Base-by-base conservation (phyloP, 2,113 vertebrate species). In the Ammodytes dubius region DNA sequence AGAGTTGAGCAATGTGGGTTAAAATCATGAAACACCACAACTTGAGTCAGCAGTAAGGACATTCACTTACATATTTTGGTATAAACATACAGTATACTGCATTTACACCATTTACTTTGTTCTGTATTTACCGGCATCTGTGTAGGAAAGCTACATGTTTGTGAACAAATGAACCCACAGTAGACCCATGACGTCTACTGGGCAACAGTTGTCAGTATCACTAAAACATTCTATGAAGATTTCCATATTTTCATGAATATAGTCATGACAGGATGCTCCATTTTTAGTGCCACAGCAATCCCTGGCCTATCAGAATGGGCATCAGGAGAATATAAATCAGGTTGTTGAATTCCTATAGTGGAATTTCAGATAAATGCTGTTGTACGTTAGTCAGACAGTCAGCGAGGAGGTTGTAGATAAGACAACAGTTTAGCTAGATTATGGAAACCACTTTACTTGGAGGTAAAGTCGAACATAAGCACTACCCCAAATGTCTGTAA, bases 231-330 rank as follows among this genome's bases (percentile, higher is more conserved):
- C 58, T 27, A 27, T 27, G 27, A 76, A 58, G 56, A 52, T 82
- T 87, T 75, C 61, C 49, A 52, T 70, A 47, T 68, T 71, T 37
- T 58, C 53, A 81, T 70, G 70, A 65, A 81, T 83, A 59, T 39
- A 70, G 68, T 56, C 60, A 61, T 70, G 83, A 69, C 57, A 37
- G 49, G 13, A 15, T 1, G 0, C 50, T 39, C 11, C 39, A 6
- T 27, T 54, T 27, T 65, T 47, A 37, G 15, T 50, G 50, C 63
- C 74, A 65, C 46, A 42, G 52, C 12, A 8, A 39, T 53, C 39
- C 49, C 54, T 60, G 57, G 66, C 77, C 58, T 77, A 11, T 61
- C 15, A 43, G 40, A 61, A n/a, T 43, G 8, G 15, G 40, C 7
- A 52, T 15, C 5, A 4, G 57, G 57, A 39, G 56, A 58, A 58